Base-by-base conservation (phyloP, 1,140 invertebrate species). In the Argopecten irradians region DNA sequence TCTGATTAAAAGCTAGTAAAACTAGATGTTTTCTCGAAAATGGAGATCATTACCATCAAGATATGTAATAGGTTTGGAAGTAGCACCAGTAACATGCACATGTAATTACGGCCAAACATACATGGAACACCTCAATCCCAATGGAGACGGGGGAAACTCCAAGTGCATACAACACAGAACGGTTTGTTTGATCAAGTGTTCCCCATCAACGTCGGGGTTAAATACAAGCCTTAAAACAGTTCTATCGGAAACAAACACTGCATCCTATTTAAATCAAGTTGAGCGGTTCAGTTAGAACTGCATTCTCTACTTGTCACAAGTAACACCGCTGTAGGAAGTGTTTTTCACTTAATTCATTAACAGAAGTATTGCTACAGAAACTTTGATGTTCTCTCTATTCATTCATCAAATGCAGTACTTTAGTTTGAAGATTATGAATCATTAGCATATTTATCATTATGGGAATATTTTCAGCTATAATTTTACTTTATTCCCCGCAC, bases 1-100 rank as follows among this genome's bases (percentile, higher is more conserved):
- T 71, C 55, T 71, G 55, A 71, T 71, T 71, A 71, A 71, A 71
- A 71, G 55, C 55, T 28, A 71, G 55, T 71, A 71, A 71, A 71
- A 71, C 55, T 71, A 71, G 22, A 71, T 71, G 55, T 71, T 71
- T 71, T 71, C 55, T 71, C 55, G 22, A 71, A 71, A 71, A 71
- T 71, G 55, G n/a, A 71, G 55, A 71, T 71, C 55, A 71, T 71
- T 71, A 71, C 55, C 55, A 28, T 71, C 55, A 22, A n/a, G 55
- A 71, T 71, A 71, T 71, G 55, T 71, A 71, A 71, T 28, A 71
- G 55, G 22, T 71, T 71, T 71, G 1, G 28, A 71, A 71, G 55
- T 28, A 71, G 22, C 2, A 71, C 55, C 55, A 71, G 55, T 5
- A 71, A 71, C 55, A 71, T 71, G 55, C 55, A n/a, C 55, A 71